Evolutionary conservation across 1,140 invertebrate genomes (phyloP).

Genomic region (Tetramorium alpestre): DNA sequence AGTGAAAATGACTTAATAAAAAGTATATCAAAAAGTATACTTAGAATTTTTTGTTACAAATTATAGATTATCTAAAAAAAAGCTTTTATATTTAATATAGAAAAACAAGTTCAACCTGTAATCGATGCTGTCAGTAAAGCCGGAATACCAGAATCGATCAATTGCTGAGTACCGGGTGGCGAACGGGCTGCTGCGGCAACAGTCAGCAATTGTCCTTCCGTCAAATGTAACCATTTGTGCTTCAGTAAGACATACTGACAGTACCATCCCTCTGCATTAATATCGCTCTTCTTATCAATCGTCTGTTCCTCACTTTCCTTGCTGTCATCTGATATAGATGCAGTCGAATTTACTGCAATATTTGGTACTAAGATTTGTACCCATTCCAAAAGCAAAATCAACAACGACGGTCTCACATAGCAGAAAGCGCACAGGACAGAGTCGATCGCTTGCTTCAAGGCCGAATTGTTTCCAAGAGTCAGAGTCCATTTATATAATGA

Average conservation of each 20-base stretch:
- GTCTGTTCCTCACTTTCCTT: slow-evolving; percentile 88
- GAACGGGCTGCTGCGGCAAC: slow-evolving; percentile 92
- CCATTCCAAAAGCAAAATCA: slow-evolving; percentile 90
- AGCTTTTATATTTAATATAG: neutral
- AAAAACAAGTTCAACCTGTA: slow-evolving; percentile 73
- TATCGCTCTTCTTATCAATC: slow-evolving; percentile 89
- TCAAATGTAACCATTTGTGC: slow-evolving; percentile 85
- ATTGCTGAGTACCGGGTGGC: slow-evolving; percentile 89
- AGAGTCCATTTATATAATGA: slow-evolving; percentile 92
- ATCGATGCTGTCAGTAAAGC: slow-evolving; percentile 88
- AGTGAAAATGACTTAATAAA: neutral
- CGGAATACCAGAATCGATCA: slow-evolving; percentile 92
- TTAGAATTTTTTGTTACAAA: neutral
- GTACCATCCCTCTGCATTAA: slow-evolving; percentile 87
- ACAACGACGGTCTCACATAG: slow-evolving; percentile 92
- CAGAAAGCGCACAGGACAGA: slow-evolving; percentile 94
- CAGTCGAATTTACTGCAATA: slow-evolving; percentile 84
- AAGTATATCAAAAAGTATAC: neutral
- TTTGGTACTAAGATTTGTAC: slow-evolving; percentile 89
- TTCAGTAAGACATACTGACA: slow-evolving; percentile 79
- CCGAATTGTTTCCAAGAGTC: slow-evolving; percentile 88
- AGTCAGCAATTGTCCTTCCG: slow-evolving; percentile 90
- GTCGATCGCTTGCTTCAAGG: slow-evolving; percentile 93
- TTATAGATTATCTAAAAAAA: neutral
- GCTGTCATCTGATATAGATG: slow-evolving; percentile 88